Evolutionary conservation across 1,140 invertebrate genomes (phyloP).

Genomic region (Ericerus pela): DNA sequence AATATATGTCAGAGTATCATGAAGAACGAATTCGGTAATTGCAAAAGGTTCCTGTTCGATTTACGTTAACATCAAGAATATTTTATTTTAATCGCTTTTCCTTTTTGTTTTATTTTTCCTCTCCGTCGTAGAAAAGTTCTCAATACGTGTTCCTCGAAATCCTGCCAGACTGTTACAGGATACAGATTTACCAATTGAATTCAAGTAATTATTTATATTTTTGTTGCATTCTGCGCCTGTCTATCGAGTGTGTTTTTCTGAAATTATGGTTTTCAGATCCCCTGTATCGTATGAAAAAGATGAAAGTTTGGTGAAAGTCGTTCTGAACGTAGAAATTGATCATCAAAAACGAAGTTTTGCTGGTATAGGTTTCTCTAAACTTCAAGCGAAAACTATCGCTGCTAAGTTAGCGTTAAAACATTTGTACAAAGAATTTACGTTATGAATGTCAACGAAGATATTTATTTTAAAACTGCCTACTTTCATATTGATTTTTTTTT

Average conservation of each 20-base stretch:
- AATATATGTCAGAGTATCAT: constrained; percentile 87
- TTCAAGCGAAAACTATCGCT: not conserved
- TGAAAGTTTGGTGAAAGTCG: not conserved
- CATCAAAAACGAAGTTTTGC: not conserved
- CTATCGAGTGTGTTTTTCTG: not conserved
- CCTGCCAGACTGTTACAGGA: not conserved
- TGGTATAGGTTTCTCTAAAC: not conserved
- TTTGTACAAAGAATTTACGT: not conserved
- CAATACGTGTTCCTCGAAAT: not conserved
- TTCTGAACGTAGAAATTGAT: not conserved
- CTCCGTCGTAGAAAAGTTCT: not conserved
- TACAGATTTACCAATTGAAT: not conserved
- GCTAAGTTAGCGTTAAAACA: not conserved
- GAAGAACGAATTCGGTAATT: constrained; percentile 72
- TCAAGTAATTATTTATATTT: not conserved
- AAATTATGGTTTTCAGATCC: not conserved
- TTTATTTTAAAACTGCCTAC: not conserved
- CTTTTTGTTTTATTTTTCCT: not conserved
- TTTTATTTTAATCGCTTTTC: not conserved
- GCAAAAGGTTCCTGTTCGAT: not conserved
- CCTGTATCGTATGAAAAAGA: not conserved
- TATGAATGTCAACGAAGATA: not conserved
- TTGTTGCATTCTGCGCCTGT: not conserved
- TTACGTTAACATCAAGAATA: not conserved
- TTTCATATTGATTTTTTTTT: too few relatives aligned